Base-by-base conservation (phyloP, 2,888 invertebrate species). In the Pterostichus niger region DNA sequence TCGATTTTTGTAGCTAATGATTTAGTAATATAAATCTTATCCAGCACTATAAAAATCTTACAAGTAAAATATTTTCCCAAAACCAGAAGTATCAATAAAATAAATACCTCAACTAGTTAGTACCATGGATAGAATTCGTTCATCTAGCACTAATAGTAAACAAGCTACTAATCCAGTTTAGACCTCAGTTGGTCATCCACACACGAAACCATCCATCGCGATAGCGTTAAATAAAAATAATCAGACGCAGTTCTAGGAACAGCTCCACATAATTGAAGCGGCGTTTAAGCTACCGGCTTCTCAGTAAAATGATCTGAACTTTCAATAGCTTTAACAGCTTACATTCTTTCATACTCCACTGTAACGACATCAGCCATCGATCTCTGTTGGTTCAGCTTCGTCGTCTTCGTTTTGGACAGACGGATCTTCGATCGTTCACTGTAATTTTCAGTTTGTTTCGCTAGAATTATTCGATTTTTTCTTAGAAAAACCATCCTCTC, bases 261-360 rank as follows among this genome's bases (percentile, higher is more conserved):
- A 40, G 75, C 46, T 52, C 68, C 61, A 31, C 33, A 44, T 82
- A 82, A 82, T 82, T 82, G 82, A 82, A 82, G 73, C 73, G 44
- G 75, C 64, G 49, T 68, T 80, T 80, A 80, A 49, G 31, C 82
- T 75, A 52, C 80, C 68, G 59, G 52, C 35, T 82, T 82, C 82
- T 61, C 49, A 59, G 82, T 82, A 82, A 82, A 82, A 82, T 82
- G 82, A 82, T 82, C 54, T 56, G 81, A 81, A 81, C 71, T 81
- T 81, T 81, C 81, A 54, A 73, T 68, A 49, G 73, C 52, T 56
- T 77, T 61, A 81, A 71, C 81, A 81, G 35, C 78, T 59, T 78
- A 81, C 81, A 81, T 81, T 81, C 81, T 54, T 40, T 44, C 81
- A 81, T 81, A 71, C 56, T 24, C 78, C 17, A n/a, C 54, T 17